Evolutionary conservation across 2,113 vertebrate genomes (phyloP).

Genomic region (Serinus canaria): DNA sequence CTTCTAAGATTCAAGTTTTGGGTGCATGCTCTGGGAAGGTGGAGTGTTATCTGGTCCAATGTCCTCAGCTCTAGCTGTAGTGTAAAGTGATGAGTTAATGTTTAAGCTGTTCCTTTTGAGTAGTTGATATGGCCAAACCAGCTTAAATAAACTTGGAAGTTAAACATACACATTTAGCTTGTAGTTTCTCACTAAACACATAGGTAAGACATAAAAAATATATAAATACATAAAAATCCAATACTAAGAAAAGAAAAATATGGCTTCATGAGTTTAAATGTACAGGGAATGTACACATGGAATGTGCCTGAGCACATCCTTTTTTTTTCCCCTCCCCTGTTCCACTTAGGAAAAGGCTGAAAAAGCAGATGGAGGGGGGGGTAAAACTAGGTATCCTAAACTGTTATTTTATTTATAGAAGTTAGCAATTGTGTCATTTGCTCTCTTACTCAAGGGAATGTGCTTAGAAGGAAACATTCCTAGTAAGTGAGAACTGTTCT

Average conservation of each 20-base stretch:
- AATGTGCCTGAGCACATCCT: neutral
- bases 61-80: slow-evolving; percentile 28
- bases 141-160: slow-evolving; percentile 8
- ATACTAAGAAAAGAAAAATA: neutral
- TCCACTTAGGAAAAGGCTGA: slow-evolving; percentile 1
- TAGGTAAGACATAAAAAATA: neutral
- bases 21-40: slow-evolving; percentile 16
- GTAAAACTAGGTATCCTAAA: slow-evolving; percentile 41
- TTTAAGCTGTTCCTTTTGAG: slow-evolving; percentile 34
- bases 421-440: slow-evolving; percentile 69
- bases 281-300: neutral
- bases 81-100: slow-evolving; percentile 26
- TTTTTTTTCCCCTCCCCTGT: neutral
- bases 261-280: neutral
- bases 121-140: neutral
- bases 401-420: slow-evolving; percentile 65
- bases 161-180: neutral
- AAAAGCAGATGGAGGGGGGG: neutral
- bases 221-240: neutral
- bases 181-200: neutral
- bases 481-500: slow-evolving; percentile 64
- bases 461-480: slow-evolving; percentile 74
- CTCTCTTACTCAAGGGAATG: slow-evolving; percentile 55
- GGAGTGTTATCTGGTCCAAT: slow-evolving; percentile 39
- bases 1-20: slow-evolving; percentile 5